Evolutionary conservation across 2,888 invertebrate genomes (phyloP), one percentile per base, ranked within the genome.

Genomic region (Choreutis nemorana): DNA sequence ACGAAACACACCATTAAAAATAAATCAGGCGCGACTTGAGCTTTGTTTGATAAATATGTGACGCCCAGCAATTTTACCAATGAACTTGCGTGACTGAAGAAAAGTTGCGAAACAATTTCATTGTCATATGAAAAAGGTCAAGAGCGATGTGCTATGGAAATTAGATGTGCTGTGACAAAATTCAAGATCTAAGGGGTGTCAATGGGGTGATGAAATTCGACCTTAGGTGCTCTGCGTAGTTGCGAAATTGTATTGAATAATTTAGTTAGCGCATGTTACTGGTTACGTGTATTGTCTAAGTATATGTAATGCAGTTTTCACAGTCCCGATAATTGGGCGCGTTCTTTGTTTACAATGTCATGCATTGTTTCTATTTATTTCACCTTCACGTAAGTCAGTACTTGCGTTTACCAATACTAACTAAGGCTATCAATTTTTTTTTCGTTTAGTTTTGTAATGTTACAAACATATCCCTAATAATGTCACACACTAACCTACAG

Each of bases 241-340:
- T 66, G 61, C 55, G 70, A 60, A 62, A 68, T 51, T 45, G 40
- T 36, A 42, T 68, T 72, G 55, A 45, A 64, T 70, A 66, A 70
- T 63, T 63, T 49, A 37, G 49, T 72, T 73, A 73, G 62, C 59
- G 44, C 42, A 28, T 62, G 47, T 70, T 70, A 66, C 57, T 38
- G 37, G 48, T 72, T 73, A 75, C 61, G 60, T 60, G 18, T 35
- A 49, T 28, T 23, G 28, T 46, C 44, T 38, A 48, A n/a, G n/a
- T n/a, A n/a, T n/a, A n/a, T n/a, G 63, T 73, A 65, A 72, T 54
- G 45, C 48, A 52, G 45, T 70, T 68, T 58, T 59, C 55, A 51
- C 38, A 26, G 37, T 29, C 35, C 28, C 40, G 66, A 55, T 72
- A 73, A 73, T 67, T 75, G 70, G 54, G 65, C 58, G 63, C 53